A percentile compares a stretch with the other conserved stretches of the same genome.
Evolutionary conservation across 1,140 invertebrate species (phyloP).

Genomic region (Lepidurus apus): DNA sequence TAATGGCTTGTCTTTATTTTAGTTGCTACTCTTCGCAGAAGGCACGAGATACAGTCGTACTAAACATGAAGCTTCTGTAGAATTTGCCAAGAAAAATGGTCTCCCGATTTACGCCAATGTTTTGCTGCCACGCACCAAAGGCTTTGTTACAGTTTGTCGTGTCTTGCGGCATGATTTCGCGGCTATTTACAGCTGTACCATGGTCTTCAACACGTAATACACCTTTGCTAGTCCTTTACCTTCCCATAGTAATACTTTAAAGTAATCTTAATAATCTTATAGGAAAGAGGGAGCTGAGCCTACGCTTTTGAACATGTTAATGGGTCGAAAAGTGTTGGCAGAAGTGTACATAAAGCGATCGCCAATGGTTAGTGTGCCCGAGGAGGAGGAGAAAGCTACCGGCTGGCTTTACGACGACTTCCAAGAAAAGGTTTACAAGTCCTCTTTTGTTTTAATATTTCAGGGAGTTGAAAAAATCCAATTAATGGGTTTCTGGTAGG

Average conservation of each 20-base stretch:
- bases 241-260: slow-evolving; percentile 31
- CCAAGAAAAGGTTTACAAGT: slow-evolving; percentile 60
- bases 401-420: slow-evolving; percentile 77
- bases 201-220: slow-evolving; percentile 64
- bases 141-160: slow-evolving; percentile 67
- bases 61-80: slow-evolving; percentile 80
- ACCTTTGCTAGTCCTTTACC: slow-evolving; percentile 26
- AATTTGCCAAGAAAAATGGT: slow-evolving; percentile 79
- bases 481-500: slow-evolving; percentile 25
- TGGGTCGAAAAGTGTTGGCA: slow-evolving; percentile 65
- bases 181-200: slow-evolving; percentile 78
- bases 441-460: background rate
- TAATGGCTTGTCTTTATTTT: slow-evolving; percentile 39
- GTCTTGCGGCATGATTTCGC: slow-evolving; percentile 49
- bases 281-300: slow-evolving; percentile 45
- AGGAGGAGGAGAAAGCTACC: slow-evolving; percentile 67
- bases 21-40: slow-evolving; percentile 88
- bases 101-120: slow-evolving; percentile 81
- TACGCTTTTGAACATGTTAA: slow-evolving; percentile 77
- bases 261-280: slow-evolving; percentile 37
- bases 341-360: slow-evolving; percentile 77
- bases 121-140: slow-evolving; percentile 84
- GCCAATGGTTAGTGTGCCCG: slow-evolving; percentile 70
- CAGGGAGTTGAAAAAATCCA: background rate
- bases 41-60: slow-evolving; percentile 84